A percentile compares a stretch with the other conserved stretches of the same genome.
Evolutionary conservation across 2,113 vertebrate species (phyloP).

Genomic region (Paedocypris sp.): DNA sequence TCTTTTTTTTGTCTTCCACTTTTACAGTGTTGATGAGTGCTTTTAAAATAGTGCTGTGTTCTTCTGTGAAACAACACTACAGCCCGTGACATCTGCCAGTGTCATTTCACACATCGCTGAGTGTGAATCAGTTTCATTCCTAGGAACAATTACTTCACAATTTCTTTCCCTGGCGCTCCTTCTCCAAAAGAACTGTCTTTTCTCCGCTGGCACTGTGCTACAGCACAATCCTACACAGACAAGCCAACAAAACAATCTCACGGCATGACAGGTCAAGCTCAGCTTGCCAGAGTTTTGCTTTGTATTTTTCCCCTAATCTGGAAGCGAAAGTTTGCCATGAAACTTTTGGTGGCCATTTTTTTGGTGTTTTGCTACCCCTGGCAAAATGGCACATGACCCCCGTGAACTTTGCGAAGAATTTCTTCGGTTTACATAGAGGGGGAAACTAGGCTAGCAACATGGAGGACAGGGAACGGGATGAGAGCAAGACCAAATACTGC

Average conservation of each 20-base stretch:
- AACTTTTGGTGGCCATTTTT: constrained; percentile 15
- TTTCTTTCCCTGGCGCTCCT: constrained; percentile 46
- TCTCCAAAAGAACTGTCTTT: constrained; percentile 45
- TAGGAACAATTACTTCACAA: constrained; percentile 66
- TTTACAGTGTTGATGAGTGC: constrained; percentile 57
- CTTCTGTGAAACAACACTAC: constrained; percentile 51
- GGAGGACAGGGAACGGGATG: constrained; percentile 42
- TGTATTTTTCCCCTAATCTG: constrained; percentile 34
- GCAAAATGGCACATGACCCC: constrained; percentile 46
- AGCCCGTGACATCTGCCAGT: constrained; percentile 64
- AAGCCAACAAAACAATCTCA: constrained; percentile 33
- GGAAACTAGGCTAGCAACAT: constrained; percentile 44
- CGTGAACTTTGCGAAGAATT: constrained; percentile 40
- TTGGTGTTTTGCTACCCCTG: constrained; percentile 20
- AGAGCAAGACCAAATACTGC: constrained; percentile 44
- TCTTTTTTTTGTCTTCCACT: no score
- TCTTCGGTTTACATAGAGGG: constrained; percentile 44
- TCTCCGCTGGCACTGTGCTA: constrained; percentile 41
- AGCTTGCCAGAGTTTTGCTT: constrained; percentile 27
- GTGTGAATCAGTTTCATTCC: constrained; percentile 70
- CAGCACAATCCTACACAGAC: constrained; percentile 40
- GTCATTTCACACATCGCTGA: constrained; percentile 67
- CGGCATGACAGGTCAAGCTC: constrained; percentile 34
- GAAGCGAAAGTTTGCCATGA: constrained; percentile 27
- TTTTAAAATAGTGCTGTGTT: constrained; percentile 60